Evolutionary conservation across 2,113 vertebrate genomes (phyloP).

Genomic region (Oriolus oriolus): DNA sequence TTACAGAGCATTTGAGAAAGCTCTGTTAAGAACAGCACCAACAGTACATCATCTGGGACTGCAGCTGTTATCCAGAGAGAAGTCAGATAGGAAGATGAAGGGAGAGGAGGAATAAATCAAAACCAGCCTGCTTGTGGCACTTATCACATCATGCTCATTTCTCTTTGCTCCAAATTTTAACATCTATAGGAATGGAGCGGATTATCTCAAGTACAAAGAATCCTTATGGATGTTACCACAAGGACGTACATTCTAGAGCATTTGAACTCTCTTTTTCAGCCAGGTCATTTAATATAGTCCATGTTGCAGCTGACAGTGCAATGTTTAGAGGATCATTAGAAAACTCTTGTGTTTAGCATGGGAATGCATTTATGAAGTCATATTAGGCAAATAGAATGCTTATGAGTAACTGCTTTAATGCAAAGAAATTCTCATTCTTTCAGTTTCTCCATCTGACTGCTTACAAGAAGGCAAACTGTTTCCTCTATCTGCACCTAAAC

Average conservation of each 20-base stretch:
- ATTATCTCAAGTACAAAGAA: not conserved
- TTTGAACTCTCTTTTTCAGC: not conserved
- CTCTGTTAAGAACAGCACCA: not conserved
- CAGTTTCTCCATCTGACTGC: not conserved
- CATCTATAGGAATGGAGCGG: not conserved
- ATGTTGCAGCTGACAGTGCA: not conserved
- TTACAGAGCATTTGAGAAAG: not conserved
- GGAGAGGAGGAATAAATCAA: constrained; percentile 30
- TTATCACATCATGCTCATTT: not conserved
- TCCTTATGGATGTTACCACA: not conserved
- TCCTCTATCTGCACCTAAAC: not conserved
- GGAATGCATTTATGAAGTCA: not conserved
- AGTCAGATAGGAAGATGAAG: not conserved
- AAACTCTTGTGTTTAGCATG: not conserved
- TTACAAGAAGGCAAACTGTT: not conserved
- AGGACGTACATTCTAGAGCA: not conserved
- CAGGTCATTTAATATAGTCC: not conserved
- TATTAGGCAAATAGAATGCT: not conserved
- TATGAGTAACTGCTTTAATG: not conserved
- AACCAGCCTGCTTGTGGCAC: not conserved
- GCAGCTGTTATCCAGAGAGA: constrained; percentile 17
- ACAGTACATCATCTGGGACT: constrained; percentile 2
- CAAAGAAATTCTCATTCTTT: not conserved
- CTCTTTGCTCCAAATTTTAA: not conserved
- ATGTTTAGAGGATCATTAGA: not conserved